Conservation (phyloP, 2,797 vertebrate genomes). For the Atherinosoma microstoma region DNA sequence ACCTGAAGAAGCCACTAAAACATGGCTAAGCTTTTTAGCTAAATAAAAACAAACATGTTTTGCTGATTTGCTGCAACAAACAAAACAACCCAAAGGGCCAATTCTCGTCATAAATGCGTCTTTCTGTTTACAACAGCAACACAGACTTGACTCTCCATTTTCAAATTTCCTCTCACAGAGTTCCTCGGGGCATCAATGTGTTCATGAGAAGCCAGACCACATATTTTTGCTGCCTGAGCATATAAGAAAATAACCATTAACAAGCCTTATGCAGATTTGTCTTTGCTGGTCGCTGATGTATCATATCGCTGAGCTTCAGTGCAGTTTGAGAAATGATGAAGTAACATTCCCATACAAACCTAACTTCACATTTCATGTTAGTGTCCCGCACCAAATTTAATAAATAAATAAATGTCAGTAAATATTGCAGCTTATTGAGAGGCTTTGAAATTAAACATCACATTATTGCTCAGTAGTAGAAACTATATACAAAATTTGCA, state of each 20-base stretch:
- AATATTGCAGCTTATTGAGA: slow-evolving; percentile 48
- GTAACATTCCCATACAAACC: slow-evolving; percentile 29
- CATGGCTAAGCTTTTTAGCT: slow-evolving; percentile 15
- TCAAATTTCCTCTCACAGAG: slow-evolving; percentile 43
- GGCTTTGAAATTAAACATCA: slow-evolving; percentile 45
- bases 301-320: neutral
- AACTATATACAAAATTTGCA: slow-evolving; percentile 46
- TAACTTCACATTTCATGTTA: slow-evolving; percentile 43
- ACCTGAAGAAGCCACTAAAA: slow-evolving; percentile 48
- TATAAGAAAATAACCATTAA: slow-evolving; percentile 50
- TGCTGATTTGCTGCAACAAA: slow-evolving; percentile 41
- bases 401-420: slow-evolving; percentile 40
- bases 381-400: slow-evolving; percentile 62
- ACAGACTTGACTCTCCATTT: slow-evolving; percentile 55
- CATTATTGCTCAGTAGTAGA: slow-evolving; percentile 60
- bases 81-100: slow-evolving; percentile 35
- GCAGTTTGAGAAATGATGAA: slow-evolving; percentile 16
- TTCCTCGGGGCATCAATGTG: slow-evolving; percentile 30
- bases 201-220: slow-evolving; percentile 21
- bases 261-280: slow-evolving; percentile 41
- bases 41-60: slow-evolving; percentile 53
- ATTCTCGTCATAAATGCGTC: slow-evolving; percentile 42
- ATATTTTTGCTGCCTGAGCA: slow-evolving; percentile 39
- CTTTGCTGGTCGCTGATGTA: slow-evolving; percentile 29
- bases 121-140: slow-evolving; percentile 46